Base-by-base conservation (phyloP, 2,797 vertebrate species). In the Darevskia nairensis region DNA sequence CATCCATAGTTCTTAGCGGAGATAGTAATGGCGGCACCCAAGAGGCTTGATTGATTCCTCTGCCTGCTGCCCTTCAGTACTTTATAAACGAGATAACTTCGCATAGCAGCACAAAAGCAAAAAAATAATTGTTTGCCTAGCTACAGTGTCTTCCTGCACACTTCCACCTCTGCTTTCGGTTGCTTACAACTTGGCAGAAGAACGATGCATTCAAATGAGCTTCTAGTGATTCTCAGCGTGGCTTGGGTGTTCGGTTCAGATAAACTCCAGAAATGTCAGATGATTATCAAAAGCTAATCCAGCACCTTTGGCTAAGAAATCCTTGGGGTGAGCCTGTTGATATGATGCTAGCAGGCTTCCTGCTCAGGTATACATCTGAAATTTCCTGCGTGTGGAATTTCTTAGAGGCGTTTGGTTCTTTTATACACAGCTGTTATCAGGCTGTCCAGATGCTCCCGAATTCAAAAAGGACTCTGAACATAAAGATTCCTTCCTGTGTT, bases 241-340 rank as follows among this genome's bases (percentile, higher is more conserved):
- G 77, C 69, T 35, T 11, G 77, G 82, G 59, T 75, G 39, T 85
- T 89, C 41, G 27, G 69, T 85, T 75, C 77, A 85, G 83, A 89
- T 89, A 89, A 89, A 78, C 83, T 50, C 23, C 71, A 74, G 55
- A 66, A 85, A 89, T 78, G 83, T 89, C 88, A 89, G 88, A 81
- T 85, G 83, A 85, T 89, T 85, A 89, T 89, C 83, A 46, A 66
- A 85, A 81, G 77, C 77, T 85, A 85, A 85, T 76, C 83, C 78
- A 25, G 78, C 59, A 81, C 77, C 78, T 80, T 89, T 89, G 77
- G 88, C 77, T 89, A 69, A 85, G 79, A 89, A 81, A 85, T 75
- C 88, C 77, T 75, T 50, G 27, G 69, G 50, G 39, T 85, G 55
- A 75, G 69, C 71, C 23, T 75, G n/a, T 81, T 81, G 55, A 55